phyloP scores from a whole-genome alignment of 2,797 vertebrate genomes.

The Sphenopsis melanotis region DNA sequence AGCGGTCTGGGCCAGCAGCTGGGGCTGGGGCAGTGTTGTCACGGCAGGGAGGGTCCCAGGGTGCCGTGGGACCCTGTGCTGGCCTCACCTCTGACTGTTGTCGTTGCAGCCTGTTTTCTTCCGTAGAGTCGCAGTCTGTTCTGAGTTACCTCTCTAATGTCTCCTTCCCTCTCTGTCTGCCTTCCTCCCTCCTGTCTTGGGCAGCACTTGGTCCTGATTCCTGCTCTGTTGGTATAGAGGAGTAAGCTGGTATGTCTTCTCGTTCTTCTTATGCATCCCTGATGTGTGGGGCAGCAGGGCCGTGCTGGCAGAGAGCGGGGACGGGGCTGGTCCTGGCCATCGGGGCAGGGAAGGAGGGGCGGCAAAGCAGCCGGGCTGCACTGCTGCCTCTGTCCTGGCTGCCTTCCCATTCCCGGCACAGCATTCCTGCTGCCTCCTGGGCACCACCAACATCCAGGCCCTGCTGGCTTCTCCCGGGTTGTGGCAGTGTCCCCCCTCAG shows the following conservation, averaged over 20 bases:
- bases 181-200: constrained; percentile 72
- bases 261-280: not conserved
- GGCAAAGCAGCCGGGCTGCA: not conserved
- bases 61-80: accelerated
- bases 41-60: accelerated
- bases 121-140: not conserved
- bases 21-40: not conserved
- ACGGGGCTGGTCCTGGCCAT: not conserved
- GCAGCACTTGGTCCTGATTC: constrained; percentile 92
- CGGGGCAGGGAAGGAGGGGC: not conserved
- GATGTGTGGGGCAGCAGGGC: not conserved
- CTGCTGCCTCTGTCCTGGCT: not conserved
- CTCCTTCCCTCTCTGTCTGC: constrained; percentile 75
- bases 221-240: constrained; percentile 95
- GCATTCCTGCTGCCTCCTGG: not conserved
- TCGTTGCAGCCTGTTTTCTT: not conserved
- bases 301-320: not conserved
- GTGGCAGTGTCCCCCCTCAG: not conserved
- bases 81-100: not conserved
- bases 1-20: not conserved
- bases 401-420: not conserved
- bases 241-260: constrained; percentile 88
- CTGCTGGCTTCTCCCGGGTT: not conserved
- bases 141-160: constrained; percentile 62
- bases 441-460: not conserved